Evolutionary conservation across 2,797 vertebrate genomes (phyloP).

Genomic region (Streptopelia turtur): DNA sequence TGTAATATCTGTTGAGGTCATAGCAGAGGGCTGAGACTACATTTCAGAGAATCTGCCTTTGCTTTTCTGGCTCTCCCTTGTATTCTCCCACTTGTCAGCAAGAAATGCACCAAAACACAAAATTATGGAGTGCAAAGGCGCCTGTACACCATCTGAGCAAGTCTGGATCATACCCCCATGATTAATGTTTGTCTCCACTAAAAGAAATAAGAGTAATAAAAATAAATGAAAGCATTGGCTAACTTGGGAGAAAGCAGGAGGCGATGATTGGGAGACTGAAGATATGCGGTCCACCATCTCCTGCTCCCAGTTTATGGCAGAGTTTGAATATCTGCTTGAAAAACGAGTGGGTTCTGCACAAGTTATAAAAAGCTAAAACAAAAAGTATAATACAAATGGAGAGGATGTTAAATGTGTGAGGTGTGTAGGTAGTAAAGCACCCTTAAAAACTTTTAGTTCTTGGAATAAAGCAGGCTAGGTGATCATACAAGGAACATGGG

Average conservation of each 20-base stretch:
- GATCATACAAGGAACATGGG: background rate
- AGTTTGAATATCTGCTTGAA: background rate
- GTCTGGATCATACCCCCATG: background rate
- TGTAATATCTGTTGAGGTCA: background rate
- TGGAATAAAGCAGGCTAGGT: background rate
- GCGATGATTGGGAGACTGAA: background rate
- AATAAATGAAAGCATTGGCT: background rate
- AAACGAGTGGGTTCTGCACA: background rate
- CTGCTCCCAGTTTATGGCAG: background rate
- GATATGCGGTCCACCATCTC: background rate
- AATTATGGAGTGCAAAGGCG: conserved; percentile 12
- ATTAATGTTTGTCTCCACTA: conserved; percentile 4
- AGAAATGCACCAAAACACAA: background rate
- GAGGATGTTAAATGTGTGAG: background rate
- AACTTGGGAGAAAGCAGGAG: background rate
- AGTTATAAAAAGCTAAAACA: background rate
- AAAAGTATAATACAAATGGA: background rate
- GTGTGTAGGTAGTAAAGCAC: background rate
- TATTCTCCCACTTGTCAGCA: conserved; percentile 10
- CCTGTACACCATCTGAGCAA: background rate
- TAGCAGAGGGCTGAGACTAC: background rate
- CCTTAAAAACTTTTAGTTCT: background rate
- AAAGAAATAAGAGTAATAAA: conserved; percentile 2
- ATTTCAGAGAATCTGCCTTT: background rate
- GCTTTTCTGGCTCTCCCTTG: background rate